Evolutionary conservation across 1,140 invertebrate species (phyloP).

Genomic region (Drosophila eugracilis): DNA sequence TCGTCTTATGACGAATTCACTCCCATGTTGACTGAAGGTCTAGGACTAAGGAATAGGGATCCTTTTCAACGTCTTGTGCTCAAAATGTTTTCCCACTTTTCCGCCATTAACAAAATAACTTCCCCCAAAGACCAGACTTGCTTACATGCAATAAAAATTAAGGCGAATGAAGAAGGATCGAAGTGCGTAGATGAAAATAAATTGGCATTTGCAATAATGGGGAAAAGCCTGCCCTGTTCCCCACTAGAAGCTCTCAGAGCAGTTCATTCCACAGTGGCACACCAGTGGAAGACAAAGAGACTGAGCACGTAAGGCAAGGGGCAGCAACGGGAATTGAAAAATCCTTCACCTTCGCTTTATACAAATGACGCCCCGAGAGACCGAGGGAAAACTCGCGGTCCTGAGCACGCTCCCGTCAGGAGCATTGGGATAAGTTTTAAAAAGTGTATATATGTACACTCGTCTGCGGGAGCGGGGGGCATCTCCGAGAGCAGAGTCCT

Average conservation of each 20-base stretch:
- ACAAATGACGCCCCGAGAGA: constrained; percentile 84
- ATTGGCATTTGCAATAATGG: constrained; percentile 41
- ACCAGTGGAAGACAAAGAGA: constrained; percentile 59
- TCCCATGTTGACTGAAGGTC: constrained; percentile 21
- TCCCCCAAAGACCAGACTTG: neutral
- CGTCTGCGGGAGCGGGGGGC: constrained; percentile 35
- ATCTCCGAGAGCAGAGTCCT: constrained; percentile 51
- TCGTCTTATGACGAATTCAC: constrained; percentile 12
- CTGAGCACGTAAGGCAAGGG: constrained; percentile 7
- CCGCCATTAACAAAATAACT: neutral
- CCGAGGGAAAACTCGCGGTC: constrained; percentile 29
- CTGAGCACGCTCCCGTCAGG: constrained; percentile 53
- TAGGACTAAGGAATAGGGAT: too few relatives aligned
- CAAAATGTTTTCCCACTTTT: neutral
- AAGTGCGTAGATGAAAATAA: constrained; percentile 70
- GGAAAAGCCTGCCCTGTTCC: constrained; percentile 2
- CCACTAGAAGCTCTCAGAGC: neutral
- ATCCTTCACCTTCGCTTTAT: constrained; percentile 84
- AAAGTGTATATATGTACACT: constrained; percentile 26
- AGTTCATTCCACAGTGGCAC: constrained; percentile 19
- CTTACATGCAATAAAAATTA: constrained; percentile 73
- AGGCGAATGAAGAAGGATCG: constrained; percentile 58
- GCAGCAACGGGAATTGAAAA: constrained; percentile 71
- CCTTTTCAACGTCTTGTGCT: neutral
- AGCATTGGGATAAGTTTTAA: constrained; percentile 42